Conservation (phyloP, 2,797 vertebrate species). For the Phataginus tetradactyla region DNA sequence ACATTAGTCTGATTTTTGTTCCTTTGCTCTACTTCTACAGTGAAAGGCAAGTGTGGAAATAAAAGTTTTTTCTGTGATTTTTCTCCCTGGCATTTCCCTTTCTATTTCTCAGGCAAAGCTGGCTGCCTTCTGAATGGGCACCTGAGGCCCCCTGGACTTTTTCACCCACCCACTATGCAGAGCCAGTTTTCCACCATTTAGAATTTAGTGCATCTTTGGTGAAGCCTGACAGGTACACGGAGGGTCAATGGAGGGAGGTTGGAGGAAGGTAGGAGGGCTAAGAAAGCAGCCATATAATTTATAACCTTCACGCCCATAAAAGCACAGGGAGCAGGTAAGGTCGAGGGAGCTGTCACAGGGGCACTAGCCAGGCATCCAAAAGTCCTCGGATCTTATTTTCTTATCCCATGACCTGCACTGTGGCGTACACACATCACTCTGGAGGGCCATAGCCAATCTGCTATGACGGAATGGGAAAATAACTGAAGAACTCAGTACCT, state of each 20-base stretch:
- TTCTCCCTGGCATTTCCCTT: not conserved
- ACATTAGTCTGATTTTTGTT: not conserved
- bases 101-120: not conserved
- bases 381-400: not conserved
- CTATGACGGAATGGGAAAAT: not conserved
- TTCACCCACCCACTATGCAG: slow-evolving; percentile 75
- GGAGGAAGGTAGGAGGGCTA: slow-evolving; percentile 71
- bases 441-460: not conserved
- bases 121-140: slow-evolving; percentile 73
- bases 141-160: slow-evolving; percentile 55
- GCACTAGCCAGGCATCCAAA: not conserved
- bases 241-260: slow-evolving; percentile 78
- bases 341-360: slow-evolving; percentile 33
- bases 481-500: too few species aligned
- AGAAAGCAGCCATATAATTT: slow-evolving; percentile 81
- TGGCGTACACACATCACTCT: not conserved
- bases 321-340: slow-evolving; percentile 82
- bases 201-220: slow-evolving; percentile 84
- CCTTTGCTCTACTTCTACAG: not conserved
- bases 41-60: not conserved
- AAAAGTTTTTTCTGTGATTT: not conserved
- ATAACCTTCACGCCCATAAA: slow-evolving; percentile 76
- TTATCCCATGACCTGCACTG: not conserved
- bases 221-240: slow-evolving; percentile 85
- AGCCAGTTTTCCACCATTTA: slow-evolving; percentile 77